Conservation (phyloP, 2,113 vertebrate genomes). For the Trichomycterus rosablanca region DNA sequence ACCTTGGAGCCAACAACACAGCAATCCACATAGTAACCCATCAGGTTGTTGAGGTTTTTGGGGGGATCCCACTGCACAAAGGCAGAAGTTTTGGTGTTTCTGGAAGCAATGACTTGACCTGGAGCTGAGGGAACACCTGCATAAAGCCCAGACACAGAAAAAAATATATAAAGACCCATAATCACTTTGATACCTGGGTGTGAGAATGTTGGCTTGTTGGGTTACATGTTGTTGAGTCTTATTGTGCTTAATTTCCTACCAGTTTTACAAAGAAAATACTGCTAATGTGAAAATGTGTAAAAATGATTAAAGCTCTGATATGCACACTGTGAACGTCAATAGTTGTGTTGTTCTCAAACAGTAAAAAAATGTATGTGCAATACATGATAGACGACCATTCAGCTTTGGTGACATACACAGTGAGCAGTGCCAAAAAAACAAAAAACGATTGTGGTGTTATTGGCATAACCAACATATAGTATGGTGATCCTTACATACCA, state of each 20-base stretch:
- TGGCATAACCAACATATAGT: not conserved
- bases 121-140: conserved; percentile 83
- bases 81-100: conserved; percentile 88
- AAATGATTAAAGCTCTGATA: too few relatives aligned
- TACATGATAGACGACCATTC: not conserved
- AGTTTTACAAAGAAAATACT: too few relatives aligned
- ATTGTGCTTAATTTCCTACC: too few relatives aligned
- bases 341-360: too few relatives aligned
- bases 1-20: conserved; percentile 75
- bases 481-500: conserved; percentile 34
- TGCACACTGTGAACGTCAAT: too few relatives aligned
- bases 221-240: too few relatives aligned
- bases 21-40: conserved; percentile 92
- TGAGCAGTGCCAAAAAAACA: not conserved
- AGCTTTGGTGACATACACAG: too few relatives aligned
- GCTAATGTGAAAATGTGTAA: too few relatives aligned
- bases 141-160: not conserved
- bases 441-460: too few relatives aligned
- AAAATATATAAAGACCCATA: not conserved
- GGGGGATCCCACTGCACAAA: conserved; percentile 89
- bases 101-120: conserved; percentile 76
- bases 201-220: too few relatives aligned
- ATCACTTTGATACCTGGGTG: too few relatives aligned
- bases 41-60: conserved; percentile 74
- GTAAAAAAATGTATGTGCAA: too few relatives aligned